phyloP scores from a whole-genome alignment of 2,797 vertebrate species.

The Periparus ater region DNA sequence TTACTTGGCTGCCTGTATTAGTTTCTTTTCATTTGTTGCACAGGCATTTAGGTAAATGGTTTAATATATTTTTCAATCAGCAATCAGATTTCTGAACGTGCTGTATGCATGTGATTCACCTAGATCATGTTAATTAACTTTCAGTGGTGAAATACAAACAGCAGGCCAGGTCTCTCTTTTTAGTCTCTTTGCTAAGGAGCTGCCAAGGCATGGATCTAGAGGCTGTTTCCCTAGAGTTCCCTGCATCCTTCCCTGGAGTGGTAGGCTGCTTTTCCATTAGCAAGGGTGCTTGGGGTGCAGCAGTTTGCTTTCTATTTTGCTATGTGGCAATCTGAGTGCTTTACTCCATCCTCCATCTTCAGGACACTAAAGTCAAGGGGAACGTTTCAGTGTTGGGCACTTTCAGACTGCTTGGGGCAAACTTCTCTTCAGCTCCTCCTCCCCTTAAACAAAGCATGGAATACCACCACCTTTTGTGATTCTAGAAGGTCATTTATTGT shows the following conservation, averaged over 20 bases:
- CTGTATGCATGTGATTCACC: background rate
- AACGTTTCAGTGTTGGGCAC: background rate
- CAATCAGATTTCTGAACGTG: background rate
- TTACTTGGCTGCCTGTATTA: background rate
- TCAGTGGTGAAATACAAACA: background rate
- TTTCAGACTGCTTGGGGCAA: background rate
- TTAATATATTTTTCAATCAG: background rate
- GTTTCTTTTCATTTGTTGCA: background rate
- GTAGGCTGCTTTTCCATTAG: background rate
- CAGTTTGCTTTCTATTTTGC: background rate
- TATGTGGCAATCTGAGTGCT: background rate
- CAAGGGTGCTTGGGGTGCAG: background rate
- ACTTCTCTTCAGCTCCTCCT: background rate
- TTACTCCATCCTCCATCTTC: background rate
- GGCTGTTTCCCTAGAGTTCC: background rate
- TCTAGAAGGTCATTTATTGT: background rate
- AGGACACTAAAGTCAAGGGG: background rate
- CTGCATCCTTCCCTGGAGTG: background rate
- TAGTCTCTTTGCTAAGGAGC: background rate
- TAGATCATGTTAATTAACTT: background rate
- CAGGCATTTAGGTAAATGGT: background rate
- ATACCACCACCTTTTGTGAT: background rate
- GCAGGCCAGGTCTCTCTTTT: background rate
- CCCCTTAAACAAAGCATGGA: background rate
- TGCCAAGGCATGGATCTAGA: background rate